Base-by-base conservation (phyloP, 2,888 invertebrate species). In the Metellina segmentata region DNA sequence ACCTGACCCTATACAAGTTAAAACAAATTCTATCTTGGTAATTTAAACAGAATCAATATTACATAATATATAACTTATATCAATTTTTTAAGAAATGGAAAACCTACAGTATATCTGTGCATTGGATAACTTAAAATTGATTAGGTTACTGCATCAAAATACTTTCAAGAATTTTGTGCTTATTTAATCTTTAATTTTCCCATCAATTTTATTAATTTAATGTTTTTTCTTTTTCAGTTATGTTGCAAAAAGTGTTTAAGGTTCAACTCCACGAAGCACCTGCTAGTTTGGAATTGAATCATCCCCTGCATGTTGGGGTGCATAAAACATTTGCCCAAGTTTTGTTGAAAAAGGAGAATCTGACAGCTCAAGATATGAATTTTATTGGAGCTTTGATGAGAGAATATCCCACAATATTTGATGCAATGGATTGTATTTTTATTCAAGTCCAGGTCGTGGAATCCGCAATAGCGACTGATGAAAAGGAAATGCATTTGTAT, bases 201-300 rank as follows among this genome's bases (percentile, higher is more conserved):
- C 34, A 34, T n/a, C 34, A 4, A 34, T 34, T 34, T 2, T 34
- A 34, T 34, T 34, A 34, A 34, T 77, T 49, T 16, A 75, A n/a
- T 9, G 0, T 72, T 52, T 72, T 70, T 75, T 74, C 8, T 74
- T 34, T 77, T 89, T 78, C 71, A 89, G 89, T 11, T 53, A 90
- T 90, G 90, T 52, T 91, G 13, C 90, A 91, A 53, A 91, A 78
- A 71, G 20, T 78, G 49, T 91, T 82, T 71, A 71, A 82, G 82
- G 81, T 82, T 19, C 16, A 16, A 34, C 53, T 91, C 7, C 19
- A 71, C 4, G 69, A 77, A 20, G 51, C 82, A n/a, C 90, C 90
- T 7, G 8, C 53, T 34, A 70, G 48, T 11, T 6, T 86, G 19
- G 77, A 77, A 49, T 52, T 81, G 48, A 71, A 9, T 16, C 71